Conservation (phyloP, 1,140 invertebrate genomes). For the Drosophila sproati region DNA sequence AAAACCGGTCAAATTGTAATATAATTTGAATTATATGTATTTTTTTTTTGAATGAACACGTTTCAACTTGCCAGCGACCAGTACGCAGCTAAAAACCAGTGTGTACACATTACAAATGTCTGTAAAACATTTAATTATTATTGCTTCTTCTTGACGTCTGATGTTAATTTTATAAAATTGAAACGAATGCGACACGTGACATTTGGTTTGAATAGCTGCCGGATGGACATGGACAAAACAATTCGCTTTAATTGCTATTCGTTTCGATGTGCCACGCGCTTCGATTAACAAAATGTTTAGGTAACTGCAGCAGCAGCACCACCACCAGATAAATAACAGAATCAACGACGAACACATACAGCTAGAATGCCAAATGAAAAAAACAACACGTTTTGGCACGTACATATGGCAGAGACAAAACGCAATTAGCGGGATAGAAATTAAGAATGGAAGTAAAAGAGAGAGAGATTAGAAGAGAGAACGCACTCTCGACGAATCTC, state of each 20-base stretch:
- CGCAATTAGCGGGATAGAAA: constrained; percentile 11
- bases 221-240: constrained; percentile 39
- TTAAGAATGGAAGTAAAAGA: neutral
- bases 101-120: constrained; percentile 1
- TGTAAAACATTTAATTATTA: neutral
- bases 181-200: constrained; percentile 30
- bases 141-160: constrained; percentile 6
- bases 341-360: neutral
- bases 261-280: constrained; percentile 30
- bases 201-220: constrained; percentile 34
- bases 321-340: constrained; percentile 7
- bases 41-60: neutral
- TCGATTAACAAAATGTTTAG: constrained; percentile 18
- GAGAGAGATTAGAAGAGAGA: neutral
- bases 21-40: no score
- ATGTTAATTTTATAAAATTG: neutral
- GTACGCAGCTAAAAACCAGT: neutral
- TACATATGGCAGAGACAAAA: constrained; percentile 9
- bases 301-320: constrained; percentile 7
- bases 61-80: neutral
- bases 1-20: neutral
- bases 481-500: neutral
- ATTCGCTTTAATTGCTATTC: constrained; percentile 37
- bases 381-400: constrained; percentile 39
- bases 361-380: constrained; percentile 8